Base-by-base conservation (phyloP, 2,888 invertebrate species). In the Patella pellucida region DNA sequence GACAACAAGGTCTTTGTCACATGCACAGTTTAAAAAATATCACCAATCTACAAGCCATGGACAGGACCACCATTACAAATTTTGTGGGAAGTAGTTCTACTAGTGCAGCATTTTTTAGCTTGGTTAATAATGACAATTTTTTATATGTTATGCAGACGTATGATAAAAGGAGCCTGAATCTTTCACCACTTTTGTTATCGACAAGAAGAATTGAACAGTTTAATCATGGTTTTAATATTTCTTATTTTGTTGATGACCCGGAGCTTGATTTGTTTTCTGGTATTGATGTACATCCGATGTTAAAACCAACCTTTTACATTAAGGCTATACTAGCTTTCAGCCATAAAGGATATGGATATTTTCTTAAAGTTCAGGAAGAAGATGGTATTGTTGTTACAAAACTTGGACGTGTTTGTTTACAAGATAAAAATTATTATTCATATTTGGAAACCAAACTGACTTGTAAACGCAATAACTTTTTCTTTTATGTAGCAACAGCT, bases 361-460 rank as follows among this genome's bases (percentile, higher is more conserved):
- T 89, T 76, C 69, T 90, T 9, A 88, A 87, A 4, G 85, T 85
- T 7, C 89, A 90, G 76, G 15, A 7, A 16, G 19, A 31, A 1
- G 2, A 3, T 2, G 67, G 75, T 27, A 16, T 11, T 1, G 50
- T 76, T 52, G 87, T 88, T 67, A 88, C 89, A 3, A 82, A 86
- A 69, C 77, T 91, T 23, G 87, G 86, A 5, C 82, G 90, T 31
- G 78, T 91, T n/a, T 91, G 91, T 82, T 81, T 82, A 15, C 76
- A 84, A 19, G 89, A 90, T 72, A 52, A 68, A 2, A 73, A 80
- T 9, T 88, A 87, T 71, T 81, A 84, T 62, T 90, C 91, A 0
- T 91, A 91, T 80, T 84, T 88, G 16, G 91, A 91, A 78, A 80
- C 89, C n/a, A 83, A 86, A 4, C 76, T 91, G 19, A 68, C 71